Conservation (phyloP, 2,113 vertebrate genomes). For the Pseudopipra pipra region DNA sequence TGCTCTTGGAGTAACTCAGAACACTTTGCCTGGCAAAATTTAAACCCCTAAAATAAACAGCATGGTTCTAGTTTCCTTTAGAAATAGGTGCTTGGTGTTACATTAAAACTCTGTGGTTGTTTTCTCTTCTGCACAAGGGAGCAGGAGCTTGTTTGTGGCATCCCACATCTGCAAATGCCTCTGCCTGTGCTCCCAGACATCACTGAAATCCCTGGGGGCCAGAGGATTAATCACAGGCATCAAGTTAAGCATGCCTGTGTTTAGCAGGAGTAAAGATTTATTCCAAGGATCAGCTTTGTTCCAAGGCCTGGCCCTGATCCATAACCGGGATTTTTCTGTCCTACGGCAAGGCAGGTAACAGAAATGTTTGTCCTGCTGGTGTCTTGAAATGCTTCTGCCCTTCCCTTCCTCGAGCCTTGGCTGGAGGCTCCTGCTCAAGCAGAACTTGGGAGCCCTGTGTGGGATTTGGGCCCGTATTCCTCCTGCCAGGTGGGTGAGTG, state of each 20-base stretch:
- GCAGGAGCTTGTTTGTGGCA: background rate
- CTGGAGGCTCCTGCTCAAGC: background rate
- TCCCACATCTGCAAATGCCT: background rate
- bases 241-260: background rate
- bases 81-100: background rate
- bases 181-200: background rate
- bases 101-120: background rate
- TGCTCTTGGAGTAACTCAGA: background rate
- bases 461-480: background rate
- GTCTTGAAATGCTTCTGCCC: background rate
- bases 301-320: background rate
- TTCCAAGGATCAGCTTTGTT: background rate
- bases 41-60: background rate
- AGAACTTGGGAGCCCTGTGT: background rate
- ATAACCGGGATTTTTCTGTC: background rate
- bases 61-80: background rate
- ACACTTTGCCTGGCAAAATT: background rate
- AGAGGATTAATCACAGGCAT: background rate
- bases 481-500: background rate
- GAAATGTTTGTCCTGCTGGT: background rate
- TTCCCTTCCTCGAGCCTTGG: background rate
- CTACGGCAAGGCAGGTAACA: background rate
- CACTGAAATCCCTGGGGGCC: background rate
- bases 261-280: background rate
- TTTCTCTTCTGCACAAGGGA: background rate